Evolutionary conservation across 2,888 invertebrate species (phyloP), one percentile per base, ranked within the genome.

Genomic region (Trachelus stipa): DNA sequence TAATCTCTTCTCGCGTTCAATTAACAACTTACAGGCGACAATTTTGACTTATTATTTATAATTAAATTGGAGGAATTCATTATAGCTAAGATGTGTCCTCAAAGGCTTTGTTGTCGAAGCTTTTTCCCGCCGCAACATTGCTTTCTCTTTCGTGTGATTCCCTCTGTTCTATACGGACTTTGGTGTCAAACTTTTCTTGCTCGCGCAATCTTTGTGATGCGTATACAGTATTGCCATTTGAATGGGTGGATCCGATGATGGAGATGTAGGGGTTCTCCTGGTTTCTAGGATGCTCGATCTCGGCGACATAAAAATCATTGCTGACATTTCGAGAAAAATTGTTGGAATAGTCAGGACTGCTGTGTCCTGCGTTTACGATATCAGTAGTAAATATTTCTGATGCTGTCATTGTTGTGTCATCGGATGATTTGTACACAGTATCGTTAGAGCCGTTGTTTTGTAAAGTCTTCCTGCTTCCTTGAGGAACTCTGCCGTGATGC

Each of bases 401-500:
- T 0, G 83, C 77, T 4, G 81, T 82, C 1, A 81, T 77, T 6
- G 82, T 75, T 0, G 82, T 78, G 33, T 87, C 84, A 33, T 87
- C 85, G 33, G 76, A 85, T 0, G 89, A 83, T 12, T 82, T 79
- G 68, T 82, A 87, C 34, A 87, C 85, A 3, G 85, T 84, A 6
- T 82, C 81, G 4, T 37, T 81, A 4, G 87, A 85, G 6, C 84
- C 85, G 4, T 69, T 78, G 56, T 84, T 82, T 2, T 83, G 81
- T 74, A 83, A 87, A 1, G 81, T 76, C 15, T 79, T 71, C 4
- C 78, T 75, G 12, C 69, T 77, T 4, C 80, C 76, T 34, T 80
- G 78, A 12, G 74, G 73, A 11, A 71, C 73, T 12, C 12, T 11
- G 11, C 68, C 75, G 31, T 35, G 73, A n/a, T 69, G 78, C 76